Percentiles rank a stretch among this genome's conserved stretches.
These are phyloP conservation scores for Gadus macrocephalus DNA, from an alignment of 2,113 vertebrate species.

Conservation along the genomic window DNA sequence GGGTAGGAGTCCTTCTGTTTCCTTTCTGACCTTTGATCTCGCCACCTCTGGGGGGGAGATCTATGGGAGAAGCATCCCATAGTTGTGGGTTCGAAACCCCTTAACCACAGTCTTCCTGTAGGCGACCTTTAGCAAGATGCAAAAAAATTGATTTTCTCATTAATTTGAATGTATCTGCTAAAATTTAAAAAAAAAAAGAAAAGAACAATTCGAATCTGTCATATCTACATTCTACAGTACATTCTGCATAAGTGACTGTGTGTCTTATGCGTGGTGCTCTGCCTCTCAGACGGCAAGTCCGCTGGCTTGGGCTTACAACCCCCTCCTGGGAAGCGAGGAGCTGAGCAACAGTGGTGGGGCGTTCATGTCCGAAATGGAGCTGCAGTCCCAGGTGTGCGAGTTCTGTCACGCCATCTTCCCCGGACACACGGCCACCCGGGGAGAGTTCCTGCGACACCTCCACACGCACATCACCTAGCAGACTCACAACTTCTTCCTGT, in stretches of 20 bases:
- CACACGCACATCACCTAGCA: constrained; percentile 66
- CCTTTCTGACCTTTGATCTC: no score
- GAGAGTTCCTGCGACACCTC: constrained; percentile 67
- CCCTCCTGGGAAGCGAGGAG: constrained; percentile 37
- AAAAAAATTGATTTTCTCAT: no score
- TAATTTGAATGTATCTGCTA: no score
- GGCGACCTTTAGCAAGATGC: no score
- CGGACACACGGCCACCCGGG: constrained; percentile 53
- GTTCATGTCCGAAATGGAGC: constrained; percentile 51
- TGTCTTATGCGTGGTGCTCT: constrained; percentile 4
- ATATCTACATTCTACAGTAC: background rate
- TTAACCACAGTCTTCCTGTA: no score
- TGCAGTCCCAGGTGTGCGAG: constrained; percentile 73
- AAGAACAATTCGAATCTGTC: no score
- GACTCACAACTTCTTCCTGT: background rate
- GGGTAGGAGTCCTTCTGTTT: no score
- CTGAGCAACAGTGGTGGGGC: background rate
- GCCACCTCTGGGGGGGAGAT: no score
- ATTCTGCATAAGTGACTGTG: background rate
- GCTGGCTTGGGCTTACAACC: constrained; percentile 53
- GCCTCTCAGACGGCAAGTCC: constrained; percentile 30
- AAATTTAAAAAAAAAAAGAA: no score
- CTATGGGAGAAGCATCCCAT: no score
- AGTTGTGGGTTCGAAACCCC: no score
- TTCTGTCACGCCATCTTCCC: constrained; percentile 76